A percentile compares a stretch with the other conserved stretches of the same genome.
phyloP scores from a whole-genome alignment of 1,140 invertebrate genomes.

The Dreissena rostriformis region DNA sequence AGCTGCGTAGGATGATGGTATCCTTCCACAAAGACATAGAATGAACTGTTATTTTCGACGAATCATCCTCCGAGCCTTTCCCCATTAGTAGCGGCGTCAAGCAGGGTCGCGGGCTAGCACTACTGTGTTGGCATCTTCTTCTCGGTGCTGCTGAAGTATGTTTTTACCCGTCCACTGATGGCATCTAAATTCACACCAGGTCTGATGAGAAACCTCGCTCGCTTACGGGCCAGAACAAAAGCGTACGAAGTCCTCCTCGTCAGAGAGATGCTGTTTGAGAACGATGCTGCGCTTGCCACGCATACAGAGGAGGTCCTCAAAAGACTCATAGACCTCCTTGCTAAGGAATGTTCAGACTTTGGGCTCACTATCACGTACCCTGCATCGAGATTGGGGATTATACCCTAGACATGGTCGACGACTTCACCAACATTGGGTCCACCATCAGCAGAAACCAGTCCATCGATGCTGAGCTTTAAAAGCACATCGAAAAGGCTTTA shows the following conservation, averaged over 20 bases:
- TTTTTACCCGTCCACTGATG: no score
- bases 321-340: not conserved
- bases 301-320: conserved; percentile 45
- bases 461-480: conserved; percentile 21
- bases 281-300: conserved; percentile 55
- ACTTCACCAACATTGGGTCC: not conserved
- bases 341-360: not conserved
- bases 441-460: not conserved
- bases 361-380: not conserved
- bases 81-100: conserved; percentile 6
- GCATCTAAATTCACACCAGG: no score
- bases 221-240: no score
- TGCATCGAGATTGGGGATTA: not conserved
- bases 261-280: conserved; percentile 56
- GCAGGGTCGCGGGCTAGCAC: conserved; percentile 38
- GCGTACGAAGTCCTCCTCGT: no score
- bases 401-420: not conserved
- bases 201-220: no score
- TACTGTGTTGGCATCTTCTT: conserved; percentile 44
- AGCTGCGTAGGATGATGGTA: not conserved
- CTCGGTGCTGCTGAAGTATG: no score
- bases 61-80: not conserved
- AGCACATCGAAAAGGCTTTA: conserved; percentile 4
- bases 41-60: conserved; percentile 21
- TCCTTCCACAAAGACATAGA: conserved; percentile 33